These are phyloP conservation scores for Amyelois transitella DNA, from an alignment of 1,140 invertebrate species.

Conservation along the genomic window DNA sequence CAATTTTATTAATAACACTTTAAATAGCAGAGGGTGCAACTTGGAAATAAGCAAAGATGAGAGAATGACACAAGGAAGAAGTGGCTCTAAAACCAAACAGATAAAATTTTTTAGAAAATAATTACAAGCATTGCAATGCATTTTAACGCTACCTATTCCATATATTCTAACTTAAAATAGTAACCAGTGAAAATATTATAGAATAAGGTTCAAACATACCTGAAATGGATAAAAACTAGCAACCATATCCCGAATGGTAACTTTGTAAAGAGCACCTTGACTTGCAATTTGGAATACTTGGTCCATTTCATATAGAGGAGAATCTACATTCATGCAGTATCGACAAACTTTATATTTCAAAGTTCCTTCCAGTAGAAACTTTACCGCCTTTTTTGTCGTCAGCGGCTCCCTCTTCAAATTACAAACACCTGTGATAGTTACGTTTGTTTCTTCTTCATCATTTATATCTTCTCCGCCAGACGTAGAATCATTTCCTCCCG, in stretches of 20 bases:
- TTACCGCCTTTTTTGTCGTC: slow-evolving; percentile 52
- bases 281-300: slow-evolving; percentile 47
- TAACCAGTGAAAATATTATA: slow-evolving; percentile 1
- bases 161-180: slow-evolving; percentile 6
- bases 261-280: slow-evolving; percentile 41
- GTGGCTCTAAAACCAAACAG: too few species aligned
- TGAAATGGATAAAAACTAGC: slow-evolving; percentile 58
- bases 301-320: slow-evolving; percentile 44
- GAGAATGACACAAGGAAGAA: too few species aligned
- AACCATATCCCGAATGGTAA: slow-evolving; percentile 54
- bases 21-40: too few species aligned
- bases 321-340: slow-evolving; percentile 45
- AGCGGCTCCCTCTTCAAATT: slow-evolving; percentile 22
- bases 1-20: too few species aligned
- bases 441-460: neutral
- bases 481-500: neutral
- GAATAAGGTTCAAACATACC: slow-evolving; percentile 37
- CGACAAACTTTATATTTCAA: slow-evolving; percentile 54
- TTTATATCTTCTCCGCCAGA: neutral
- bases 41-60: too few species aligned
- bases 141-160: too few species aligned
- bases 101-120: too few species aligned
- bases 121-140: too few species aligned
- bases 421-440: neutral
- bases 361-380: slow-evolving; percentile 46